phyloP scores from a whole-genome alignment of 64 coral and sea anemone genomes.

The Catalaphyllia jardinei region DNA sequence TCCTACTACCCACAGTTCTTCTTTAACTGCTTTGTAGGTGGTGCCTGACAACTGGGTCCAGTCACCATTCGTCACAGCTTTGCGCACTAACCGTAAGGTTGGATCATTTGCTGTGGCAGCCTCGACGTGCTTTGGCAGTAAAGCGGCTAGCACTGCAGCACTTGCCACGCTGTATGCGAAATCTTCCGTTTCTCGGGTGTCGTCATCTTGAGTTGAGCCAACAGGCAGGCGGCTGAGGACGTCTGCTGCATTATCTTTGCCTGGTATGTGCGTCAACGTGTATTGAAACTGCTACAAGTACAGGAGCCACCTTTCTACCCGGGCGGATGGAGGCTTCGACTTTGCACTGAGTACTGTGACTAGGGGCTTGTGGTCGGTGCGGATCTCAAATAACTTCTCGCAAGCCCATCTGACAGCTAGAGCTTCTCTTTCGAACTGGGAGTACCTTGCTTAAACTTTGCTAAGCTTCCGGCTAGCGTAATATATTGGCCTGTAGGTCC shows the following conservation, averaged over 20 bases:
- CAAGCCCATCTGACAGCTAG: slow-evolving; percentile 11
- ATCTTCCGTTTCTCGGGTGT: slow-evolving; percentile 22
- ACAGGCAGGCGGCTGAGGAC: slow-evolving; percentile 51
- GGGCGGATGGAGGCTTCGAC: slow-evolving; percentile 44
- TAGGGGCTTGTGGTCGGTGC: too few species aligned
- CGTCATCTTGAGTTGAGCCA: not conserved
- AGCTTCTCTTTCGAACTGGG: slow-evolving; percentile 35
- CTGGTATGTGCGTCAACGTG: slow-evolving; percentile 35
- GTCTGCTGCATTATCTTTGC: slow-evolving; percentile 30
- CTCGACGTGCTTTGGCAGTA: slow-evolving; percentile 15
- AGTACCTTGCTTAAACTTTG: slow-evolving; percentile 32
- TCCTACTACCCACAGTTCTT: too few species aligned
- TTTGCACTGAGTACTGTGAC: too few species aligned
- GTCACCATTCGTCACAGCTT: too few species aligned
- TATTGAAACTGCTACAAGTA: slow-evolving; percentile 55
- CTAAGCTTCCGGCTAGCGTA: slow-evolving; percentile 44
- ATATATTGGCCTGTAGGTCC: slow-evolving; percentile 30
- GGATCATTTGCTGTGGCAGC: slow-evolving; percentile 6
- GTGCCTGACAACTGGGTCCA: too few species aligned
- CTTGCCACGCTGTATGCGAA: slow-evolving; percentile 49
- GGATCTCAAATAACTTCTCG: not conserved
- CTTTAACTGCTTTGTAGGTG: too few species aligned
- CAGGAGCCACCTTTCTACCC: slow-evolving; percentile 58
- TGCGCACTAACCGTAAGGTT: not conserved
- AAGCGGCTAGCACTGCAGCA: slow-evolving; percentile 9